A percentile compares a stretch with the other conserved stretches of the same genome.
Conservation (phyloP, 2,797 vertebrate genomes). For the Micrastur ruficollis region DNA sequence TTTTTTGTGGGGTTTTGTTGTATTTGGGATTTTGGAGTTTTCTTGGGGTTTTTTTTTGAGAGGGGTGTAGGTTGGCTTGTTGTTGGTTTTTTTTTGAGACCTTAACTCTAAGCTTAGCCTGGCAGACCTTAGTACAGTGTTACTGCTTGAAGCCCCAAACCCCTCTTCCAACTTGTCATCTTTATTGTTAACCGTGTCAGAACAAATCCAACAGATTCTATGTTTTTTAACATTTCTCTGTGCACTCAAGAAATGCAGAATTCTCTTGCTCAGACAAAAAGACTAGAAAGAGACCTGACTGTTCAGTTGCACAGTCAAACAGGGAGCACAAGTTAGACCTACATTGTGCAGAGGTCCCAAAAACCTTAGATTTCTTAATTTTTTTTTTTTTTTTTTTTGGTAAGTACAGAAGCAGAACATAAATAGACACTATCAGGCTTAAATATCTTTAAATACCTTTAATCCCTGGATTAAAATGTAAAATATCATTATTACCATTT, state of each 20-base stretch:
- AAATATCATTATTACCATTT: neutral
- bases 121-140: neutral
- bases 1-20: no score
- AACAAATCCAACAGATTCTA: neutral
- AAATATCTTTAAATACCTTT: neutral
- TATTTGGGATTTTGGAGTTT: no score
- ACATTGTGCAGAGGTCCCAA: neutral
- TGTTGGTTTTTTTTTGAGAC: neutral
- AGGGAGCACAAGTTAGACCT: neutral
- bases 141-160: neutral
- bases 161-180: neutral
- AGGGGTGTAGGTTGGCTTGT: no score
- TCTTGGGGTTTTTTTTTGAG: neutral
- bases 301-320: neutral
- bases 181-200: neutral
- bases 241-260: neutral
- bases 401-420: neutral
- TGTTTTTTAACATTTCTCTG: neutral
- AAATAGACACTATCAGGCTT: neutral
- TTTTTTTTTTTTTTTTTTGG: neutral
- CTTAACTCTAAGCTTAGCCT: neutral
- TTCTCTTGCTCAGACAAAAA: no score
- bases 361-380: neutral
- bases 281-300: neutral
- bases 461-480: neutral